Evolutionary conservation across 2,888 invertebrate species (phyloP).

Genomic region (Steromphala cineraria): DNA sequence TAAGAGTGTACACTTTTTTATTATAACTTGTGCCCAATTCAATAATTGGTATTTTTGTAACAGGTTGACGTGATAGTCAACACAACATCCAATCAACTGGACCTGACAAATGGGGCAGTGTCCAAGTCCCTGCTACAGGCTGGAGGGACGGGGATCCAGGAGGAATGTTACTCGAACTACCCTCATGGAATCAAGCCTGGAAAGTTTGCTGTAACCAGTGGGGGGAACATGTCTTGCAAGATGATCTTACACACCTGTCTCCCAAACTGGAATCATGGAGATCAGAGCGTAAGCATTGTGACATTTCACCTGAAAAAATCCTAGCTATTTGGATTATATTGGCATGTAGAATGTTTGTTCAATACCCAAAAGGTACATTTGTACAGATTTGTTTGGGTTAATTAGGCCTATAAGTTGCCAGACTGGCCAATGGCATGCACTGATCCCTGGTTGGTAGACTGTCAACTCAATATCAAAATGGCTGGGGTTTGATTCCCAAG

Average conservation of each 20-base stretch:
- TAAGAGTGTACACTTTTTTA: too few relatives aligned
- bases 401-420: too few relatives aligned
- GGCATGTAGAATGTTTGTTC: too few relatives aligned
- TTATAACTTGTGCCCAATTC: too few relatives aligned
- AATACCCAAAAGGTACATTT: too few relatives aligned
- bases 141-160: constrained; percentile 56
- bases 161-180: constrained; percentile 44
- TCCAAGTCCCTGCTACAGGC: constrained; percentile 51
- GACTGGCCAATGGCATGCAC: too few relatives aligned
- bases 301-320: not conserved
- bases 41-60: constrained; percentile 10
- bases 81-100: constrained; percentile 47
- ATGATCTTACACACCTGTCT: constrained; percentile 51
- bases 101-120: constrained; percentile 54
- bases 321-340: too few relatives aligned
- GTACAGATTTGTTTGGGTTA: too few relatives aligned
- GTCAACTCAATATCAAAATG: too few relatives aligned
- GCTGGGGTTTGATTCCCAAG: too few relatives aligned
- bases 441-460: too few relatives aligned
- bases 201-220: constrained; percentile 50
- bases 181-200: constrained; percentile 52
- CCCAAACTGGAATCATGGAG: not conserved
- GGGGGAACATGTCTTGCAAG: constrained; percentile 52
- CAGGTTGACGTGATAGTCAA: constrained; percentile 64
- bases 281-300: not conserved